Evolutionary conservation across 2,888 invertebrate species (phyloP).

Genomic region (Parnassius glacialis): DNA sequence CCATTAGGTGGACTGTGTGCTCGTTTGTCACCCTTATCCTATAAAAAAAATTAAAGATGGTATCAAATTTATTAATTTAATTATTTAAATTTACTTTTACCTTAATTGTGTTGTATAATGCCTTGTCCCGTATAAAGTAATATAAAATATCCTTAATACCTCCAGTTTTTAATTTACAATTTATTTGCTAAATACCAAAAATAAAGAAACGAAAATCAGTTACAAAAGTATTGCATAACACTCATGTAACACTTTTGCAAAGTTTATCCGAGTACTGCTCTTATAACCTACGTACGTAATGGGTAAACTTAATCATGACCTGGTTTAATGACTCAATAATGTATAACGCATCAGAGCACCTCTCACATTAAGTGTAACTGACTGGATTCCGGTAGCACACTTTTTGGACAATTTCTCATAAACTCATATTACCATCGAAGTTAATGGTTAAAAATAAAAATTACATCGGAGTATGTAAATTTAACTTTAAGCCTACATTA

Average conservation of each 20-base stretch:
- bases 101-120: no score
- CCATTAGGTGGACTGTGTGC: no score
- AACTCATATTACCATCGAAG: neutral
- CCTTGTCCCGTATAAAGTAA: no score
- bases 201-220: no score
- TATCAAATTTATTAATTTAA: no score
- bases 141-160: no score
- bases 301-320: slow-evolving; percentile 2
- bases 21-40: no score
- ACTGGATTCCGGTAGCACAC: slow-evolving; percentile 2
- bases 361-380: slow-evolving; percentile 4
- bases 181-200: no score
- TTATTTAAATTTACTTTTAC: no score
- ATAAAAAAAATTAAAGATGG: no score
- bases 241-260: neutral
- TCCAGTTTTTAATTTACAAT: no score
- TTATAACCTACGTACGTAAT: slow-evolving; percentile 6
- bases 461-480: neutral
- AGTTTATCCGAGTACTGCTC: slow-evolving; percentile 4
- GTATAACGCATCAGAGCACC: neutral
- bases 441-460: neutral
- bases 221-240: no score
- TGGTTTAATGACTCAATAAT: slow-evolving; percentile 12
- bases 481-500: neutral
- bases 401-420: slow-evolving; percentile 5